Evolutionary conservation across 2,888 invertebrate species (phyloP).

Genomic region (Tachina lurida): DNA sequence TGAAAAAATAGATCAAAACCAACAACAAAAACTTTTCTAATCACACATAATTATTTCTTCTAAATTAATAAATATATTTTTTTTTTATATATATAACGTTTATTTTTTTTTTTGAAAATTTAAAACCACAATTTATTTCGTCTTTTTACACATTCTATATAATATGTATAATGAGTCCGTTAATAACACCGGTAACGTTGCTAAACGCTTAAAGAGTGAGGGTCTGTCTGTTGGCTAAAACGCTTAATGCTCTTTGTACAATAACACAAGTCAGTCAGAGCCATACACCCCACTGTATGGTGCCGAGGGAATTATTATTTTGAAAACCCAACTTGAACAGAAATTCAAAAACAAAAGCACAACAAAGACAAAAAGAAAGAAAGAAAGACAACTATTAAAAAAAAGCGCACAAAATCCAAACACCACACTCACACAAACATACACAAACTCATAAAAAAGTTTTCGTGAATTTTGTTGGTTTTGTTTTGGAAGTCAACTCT

Average conservation of each 20-base stretch:
- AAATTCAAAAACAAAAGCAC: constrained; percentile 45
- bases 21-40: constrained; percentile 8
- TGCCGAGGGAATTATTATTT: constrained; percentile 58
- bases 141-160: not conserved
- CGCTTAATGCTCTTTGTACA: constrained; percentile 54
- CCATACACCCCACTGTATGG: constrained; percentile 54
- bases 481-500: constrained; percentile 16
- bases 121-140: not conserved
- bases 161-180: constrained; percentile 67
- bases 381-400: constrained; percentile 26
- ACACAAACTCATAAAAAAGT: not conserved
- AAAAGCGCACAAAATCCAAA: constrained; percentile 39
- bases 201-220: constrained; percentile 82
- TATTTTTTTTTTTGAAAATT: constrained; percentile 8
- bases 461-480: constrained; percentile 29
- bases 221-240: constrained; percentile 70
- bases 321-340: constrained; percentile 66
- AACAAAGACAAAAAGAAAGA: constrained; percentile 21
- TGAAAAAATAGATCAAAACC: constrained; percentile 8
- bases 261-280: constrained; percentile 36
- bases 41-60: constrained; percentile 20
- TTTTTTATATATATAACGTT: constrained; percentile 22
- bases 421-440: not conserved
- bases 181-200: constrained; percentile 82
- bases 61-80: constrained; percentile 20